Evolutionary conservation across 2,113 vertebrate species (phyloP).

Genomic region (Aphyosemion australe): DNA sequence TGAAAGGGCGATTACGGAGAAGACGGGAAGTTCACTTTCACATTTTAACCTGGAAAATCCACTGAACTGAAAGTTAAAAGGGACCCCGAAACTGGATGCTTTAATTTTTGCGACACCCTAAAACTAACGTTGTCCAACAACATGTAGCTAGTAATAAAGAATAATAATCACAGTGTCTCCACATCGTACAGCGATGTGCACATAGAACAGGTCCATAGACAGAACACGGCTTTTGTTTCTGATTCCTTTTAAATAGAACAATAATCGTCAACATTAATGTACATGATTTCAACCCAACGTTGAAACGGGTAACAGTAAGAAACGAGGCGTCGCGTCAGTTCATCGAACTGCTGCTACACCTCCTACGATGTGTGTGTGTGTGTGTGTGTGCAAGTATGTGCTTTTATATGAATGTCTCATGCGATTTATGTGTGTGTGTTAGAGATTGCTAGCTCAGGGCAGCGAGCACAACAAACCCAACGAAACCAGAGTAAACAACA

Average conservation of each 20-base stretch:
- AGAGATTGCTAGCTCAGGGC: slow-evolving; percentile 35
- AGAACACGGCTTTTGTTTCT: slow-evolving; percentile 62
- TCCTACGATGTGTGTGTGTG: slow-evolving; percentile 20
- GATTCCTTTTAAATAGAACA: slow-evolving; percentile 74
- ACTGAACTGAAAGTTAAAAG: slow-evolving; percentile 64
- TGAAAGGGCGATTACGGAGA: slow-evolving; percentile 24
- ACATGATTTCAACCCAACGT: slow-evolving; percentile 57
- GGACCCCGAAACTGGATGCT: slow-evolving; percentile 34
- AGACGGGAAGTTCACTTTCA: slow-evolving; percentile 6
- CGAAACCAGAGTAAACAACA: slow-evolving; percentile 29
- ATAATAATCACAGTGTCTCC: slow-evolving; percentile 75
- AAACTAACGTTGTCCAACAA: slow-evolving; percentile 66
- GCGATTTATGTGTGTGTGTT: slow-evolving; percentile 23
- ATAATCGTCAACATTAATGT: slow-evolving; percentile 66
- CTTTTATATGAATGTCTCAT: slow-evolving; percentile 20
- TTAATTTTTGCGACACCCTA: slow-evolving; percentile 35
- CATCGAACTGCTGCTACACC: slow-evolving; percentile 38
- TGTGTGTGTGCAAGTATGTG: slow-evolving; percentile 23
- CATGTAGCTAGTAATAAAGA: slow-evolving; percentile 57
- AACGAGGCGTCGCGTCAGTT: slow-evolving; percentile 44
- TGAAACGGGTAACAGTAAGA: slow-evolving; percentile 54
- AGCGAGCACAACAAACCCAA: slow-evolving; percentile 43
- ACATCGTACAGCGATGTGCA: slow-evolving; percentile 65
- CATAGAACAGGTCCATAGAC: slow-evolving; percentile 69
- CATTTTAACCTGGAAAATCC: slow-evolving; percentile 15